Evolutionary conservation across 1,140 invertebrate genomes (phyloP), one percentile per base, ranked within the genome.

Genomic region (Penaeus indicus): DNA sequence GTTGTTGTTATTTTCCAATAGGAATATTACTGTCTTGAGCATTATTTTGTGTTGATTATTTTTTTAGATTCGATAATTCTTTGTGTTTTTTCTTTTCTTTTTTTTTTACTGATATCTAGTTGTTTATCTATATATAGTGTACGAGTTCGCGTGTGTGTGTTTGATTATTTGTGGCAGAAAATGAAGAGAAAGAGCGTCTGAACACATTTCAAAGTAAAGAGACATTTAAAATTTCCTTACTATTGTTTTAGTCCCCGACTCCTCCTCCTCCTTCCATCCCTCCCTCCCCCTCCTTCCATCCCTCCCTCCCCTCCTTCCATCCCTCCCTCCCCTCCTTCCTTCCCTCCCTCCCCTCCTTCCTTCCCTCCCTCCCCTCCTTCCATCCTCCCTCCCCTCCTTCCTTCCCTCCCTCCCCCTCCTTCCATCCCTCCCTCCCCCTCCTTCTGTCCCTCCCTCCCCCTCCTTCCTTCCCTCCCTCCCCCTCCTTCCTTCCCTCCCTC

Each of bases 211-310:
- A 38, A 5, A 38, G 38, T 38, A 38, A 38, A 5, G 5, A 38
- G 38, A 38, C 38, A 38, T 38, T 38, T 38, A 1, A 38, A 38
- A 38, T 38, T 38, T 3, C 38, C 38, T 38, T 38, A 5, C 0
- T 62, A 42, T 82, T 13, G 21, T 61, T 11, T 78, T 78, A 3
- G 4, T 11, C 75, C 27, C 38, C 75, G 2, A 3, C 75, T 8
- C 38, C 75, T 11, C 2, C 75, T 8, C n/a, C 80, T n/a, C 13
- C 47, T 27, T 13, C 80, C n/a, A 61, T 25, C n/a, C 27, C 80
- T 61, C 32, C 60, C 60, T 81, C 79, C 27, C 62, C 79, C 54
- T 81, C 25, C 54, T 81, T n/a, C 47, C 62, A 42, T 61, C 62
- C 79, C 54, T 81, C 54, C 22, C 25, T 25, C 0, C 47, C 13